These are phyloP conservation scores for Brevimyrus niger DNA, from an alignment of 2,113 vertebrate species.

Conservation along the genomic window DNA sequence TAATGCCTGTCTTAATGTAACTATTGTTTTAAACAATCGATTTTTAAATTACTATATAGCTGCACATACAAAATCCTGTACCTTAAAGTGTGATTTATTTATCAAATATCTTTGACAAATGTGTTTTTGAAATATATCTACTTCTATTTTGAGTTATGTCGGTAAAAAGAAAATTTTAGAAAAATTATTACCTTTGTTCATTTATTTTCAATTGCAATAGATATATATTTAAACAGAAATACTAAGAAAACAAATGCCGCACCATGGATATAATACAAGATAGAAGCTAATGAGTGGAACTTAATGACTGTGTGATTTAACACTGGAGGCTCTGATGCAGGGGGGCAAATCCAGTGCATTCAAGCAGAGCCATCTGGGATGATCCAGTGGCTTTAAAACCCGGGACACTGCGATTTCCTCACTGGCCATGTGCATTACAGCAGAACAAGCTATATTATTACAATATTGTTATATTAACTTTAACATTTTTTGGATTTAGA, in stretches of 20 bases:
- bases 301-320: not conserved
- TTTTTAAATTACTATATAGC: not conserved
- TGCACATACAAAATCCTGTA: not conserved
- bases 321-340: not conserved
- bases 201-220: not conserved
- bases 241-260: not conserved
- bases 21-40: not conserved
- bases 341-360: not conserved
- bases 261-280: not conserved
- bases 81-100: not conserved
- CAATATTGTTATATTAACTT: not conserved
- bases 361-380: not conserved
- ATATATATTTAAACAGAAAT: not conserved
- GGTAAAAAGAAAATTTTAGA: not conserved
- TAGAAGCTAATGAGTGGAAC: not conserved
- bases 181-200: not conserved
- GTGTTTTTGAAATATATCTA: not conserved
- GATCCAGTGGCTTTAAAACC: not conserved
- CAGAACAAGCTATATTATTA: not conserved
- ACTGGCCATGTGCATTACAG: not conserved
- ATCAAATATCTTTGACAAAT: not conserved
- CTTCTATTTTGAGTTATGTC: not conserved
- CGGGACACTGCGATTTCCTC: not conserved
- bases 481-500: not conserved
- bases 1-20: not conserved